Percentiles rank a stretch among this genome's conserved stretches.
These are phyloP conservation scores for Heliothis peltigera DNA, from an alignment of 2,888 invertebrate genomes.

Conservation along the genomic window DNA sequence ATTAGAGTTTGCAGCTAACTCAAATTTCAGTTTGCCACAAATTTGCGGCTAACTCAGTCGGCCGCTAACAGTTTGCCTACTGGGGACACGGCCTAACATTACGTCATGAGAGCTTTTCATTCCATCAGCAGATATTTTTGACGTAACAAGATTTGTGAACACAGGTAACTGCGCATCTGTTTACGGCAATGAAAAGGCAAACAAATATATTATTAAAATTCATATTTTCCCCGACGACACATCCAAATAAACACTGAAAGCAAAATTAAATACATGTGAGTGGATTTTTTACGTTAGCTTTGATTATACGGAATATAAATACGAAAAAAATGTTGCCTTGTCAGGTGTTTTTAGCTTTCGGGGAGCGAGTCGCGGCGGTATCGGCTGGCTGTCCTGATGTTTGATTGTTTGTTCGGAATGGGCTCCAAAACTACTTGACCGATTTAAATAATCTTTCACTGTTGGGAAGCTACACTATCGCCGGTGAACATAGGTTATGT, in stretches of 20 bases:
- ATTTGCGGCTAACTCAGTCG: too few species aligned
- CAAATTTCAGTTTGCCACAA: too few species aligned
- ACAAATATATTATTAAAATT: conserved; percentile 28
- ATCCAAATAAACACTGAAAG: conserved; percentile 28
- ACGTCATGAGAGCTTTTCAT: conserved; percentile 4
- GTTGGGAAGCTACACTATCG: too few species aligned
- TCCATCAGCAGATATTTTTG: too few species aligned
- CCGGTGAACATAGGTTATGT: too few species aligned
- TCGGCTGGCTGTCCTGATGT: neutral
- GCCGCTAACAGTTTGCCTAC: too few species aligned
- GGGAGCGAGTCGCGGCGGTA: neutral
- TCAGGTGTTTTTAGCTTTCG: neutral
- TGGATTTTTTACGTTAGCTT: conserved; percentile 23
- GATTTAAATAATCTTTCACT: too few species aligned
- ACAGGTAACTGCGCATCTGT: conserved; percentile 12
- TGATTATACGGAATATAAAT: conserved; percentile 26
- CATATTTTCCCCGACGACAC: conserved; percentile 16
- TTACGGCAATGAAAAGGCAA: conserved; percentile 23
- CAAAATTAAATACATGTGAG: conserved; percentile 41
- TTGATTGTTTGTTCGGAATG: too few species aligned
- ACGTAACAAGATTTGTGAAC: conserved; percentile 3
- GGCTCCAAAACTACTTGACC: too few species aligned
- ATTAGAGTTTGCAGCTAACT: too few species aligned
- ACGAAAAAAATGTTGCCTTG: conserved; percentile 4
- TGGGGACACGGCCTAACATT: too few species aligned